Evolutionary conservation across 2,797 vertebrate species (phyloP).

Genomic region (Rhincodon typus): DNA sequence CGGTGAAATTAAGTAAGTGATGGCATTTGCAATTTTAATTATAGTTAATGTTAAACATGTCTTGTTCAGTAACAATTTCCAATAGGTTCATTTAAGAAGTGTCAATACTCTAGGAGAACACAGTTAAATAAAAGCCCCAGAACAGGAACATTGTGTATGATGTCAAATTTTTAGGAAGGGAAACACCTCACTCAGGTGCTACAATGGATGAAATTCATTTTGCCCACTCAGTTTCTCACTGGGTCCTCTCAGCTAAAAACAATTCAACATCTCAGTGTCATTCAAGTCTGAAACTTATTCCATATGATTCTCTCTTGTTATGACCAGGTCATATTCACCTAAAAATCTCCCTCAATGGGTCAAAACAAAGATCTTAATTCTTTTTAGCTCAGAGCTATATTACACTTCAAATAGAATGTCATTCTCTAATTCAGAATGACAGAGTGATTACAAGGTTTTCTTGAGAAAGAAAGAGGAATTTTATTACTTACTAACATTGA

Average conservation of each 20-base stretch:
- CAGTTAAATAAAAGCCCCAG: neutral
- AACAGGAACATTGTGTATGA: neutral
- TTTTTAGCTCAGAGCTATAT: too few species aligned
- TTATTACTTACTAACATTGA: too few species aligned
- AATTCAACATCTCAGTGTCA: neutral
- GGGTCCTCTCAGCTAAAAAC: neutral
- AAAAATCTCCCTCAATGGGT: too few species aligned
- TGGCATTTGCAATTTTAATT: neutral
- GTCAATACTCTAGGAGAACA: neutral
- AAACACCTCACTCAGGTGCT: too few species aligned
- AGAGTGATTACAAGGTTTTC: too few species aligned
- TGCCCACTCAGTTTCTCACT: neutral
- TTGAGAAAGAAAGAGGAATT: too few species aligned
- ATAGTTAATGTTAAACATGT: neutral
- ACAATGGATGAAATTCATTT: neutral
- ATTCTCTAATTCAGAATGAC: too few species aligned
- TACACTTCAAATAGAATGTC: too few species aligned
- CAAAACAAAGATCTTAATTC: too few species aligned
- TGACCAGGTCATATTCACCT: too few species aligned
- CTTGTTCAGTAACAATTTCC: neutral
- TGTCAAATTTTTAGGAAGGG: neutral
- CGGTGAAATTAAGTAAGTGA: neutral
- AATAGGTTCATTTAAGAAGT: neutral
- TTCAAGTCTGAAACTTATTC: neutral
- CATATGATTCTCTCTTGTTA: neutral